Evolutionary conservation across 2,113 vertebrate species (phyloP).

Genomic region (Thinocorus orbignyianus): DNA sequence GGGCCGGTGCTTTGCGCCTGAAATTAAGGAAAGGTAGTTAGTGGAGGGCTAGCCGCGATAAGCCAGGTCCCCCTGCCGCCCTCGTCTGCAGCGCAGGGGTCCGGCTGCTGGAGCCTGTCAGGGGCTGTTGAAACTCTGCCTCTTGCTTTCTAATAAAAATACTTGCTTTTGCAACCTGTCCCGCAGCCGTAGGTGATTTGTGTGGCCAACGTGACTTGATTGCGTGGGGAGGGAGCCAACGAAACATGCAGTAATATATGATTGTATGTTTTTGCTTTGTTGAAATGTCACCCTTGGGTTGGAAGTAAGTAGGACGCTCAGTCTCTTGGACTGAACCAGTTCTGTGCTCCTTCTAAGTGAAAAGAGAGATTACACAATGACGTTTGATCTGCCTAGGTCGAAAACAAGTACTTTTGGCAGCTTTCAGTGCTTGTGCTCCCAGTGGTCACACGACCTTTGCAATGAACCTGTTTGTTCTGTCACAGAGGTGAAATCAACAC

Average conservation of each 20-base stretch:
- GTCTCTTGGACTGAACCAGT: neutral
- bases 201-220: fast-evolving
- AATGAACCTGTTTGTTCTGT: neutral
- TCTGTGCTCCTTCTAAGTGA: neutral
- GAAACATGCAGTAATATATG: fast-evolving
- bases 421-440: neutral
- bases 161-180: neutral
- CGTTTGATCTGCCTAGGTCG: neutral
- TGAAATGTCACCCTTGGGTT: neutral
- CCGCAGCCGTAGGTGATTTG: neutral
- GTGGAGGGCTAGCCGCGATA: neutral
- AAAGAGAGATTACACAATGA: neutral
- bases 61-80: fast-evolving
- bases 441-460: neutral
- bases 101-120: fast-evolving
- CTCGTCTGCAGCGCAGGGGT: neutral
- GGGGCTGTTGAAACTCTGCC: neutral
- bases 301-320: neutral
- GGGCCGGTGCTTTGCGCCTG: neutral
- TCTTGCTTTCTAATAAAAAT: fast-evolving
- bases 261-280: fast-evolving
- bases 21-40: neutral
- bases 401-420: neutral
- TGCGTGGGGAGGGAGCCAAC: fast-evolving
- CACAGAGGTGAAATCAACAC: fast-evolving